Base-by-base conservation (phyloP, 92 coral and sea anemone species). In the Isaurus tuberculatus region DNA sequence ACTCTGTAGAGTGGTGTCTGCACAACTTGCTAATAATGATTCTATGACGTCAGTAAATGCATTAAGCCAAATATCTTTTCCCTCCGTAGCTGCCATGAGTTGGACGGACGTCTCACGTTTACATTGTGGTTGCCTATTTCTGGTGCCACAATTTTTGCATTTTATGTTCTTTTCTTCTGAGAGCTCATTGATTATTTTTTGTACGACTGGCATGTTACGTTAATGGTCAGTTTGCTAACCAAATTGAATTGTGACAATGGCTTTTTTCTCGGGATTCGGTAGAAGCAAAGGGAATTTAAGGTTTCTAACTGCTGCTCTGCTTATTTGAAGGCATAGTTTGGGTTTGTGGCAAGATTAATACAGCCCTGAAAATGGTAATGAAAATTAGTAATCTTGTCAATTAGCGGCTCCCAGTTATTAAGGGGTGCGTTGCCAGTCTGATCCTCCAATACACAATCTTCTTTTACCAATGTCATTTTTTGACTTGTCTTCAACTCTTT, bases 391-490 rank as follows among this genome's bases (percentile, higher is more conserved):
- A 88, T 68, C 75, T 88, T 67, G 72, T 84, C 43, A 78, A 85
- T 53, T 72, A 82, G 68, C 4, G 83, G 80, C 78, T 85, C 90
- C 93, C 90, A 90, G 26, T 86, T 77, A 73, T 86, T 81, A 61
- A 90, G 48, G 8, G 60, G 70, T 19, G 81, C 79, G 23, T 80
- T 80, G 44, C 90, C 90, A 57, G 85, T 82, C 53, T 72, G 60
- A 43, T 86, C 86, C 44, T 90, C 90, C 5, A 90, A 68, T 23
- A 90, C 84, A 71, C 90, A 90, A 58, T 90, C 93, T 82, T 90
- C 93, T 64, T 90, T 90, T 32, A 90, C 86, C 5, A 66, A 3
- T 14, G 90, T 53, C 55, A 70, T 60, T 43, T 90, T 63, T 11
- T 71, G 30, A 10, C 81, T 53, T 2, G 79, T 13, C 86, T 83